Conservation (phyloP, 2,113 vertebrate genomes). For the Pelobates fuscus region DNA sequence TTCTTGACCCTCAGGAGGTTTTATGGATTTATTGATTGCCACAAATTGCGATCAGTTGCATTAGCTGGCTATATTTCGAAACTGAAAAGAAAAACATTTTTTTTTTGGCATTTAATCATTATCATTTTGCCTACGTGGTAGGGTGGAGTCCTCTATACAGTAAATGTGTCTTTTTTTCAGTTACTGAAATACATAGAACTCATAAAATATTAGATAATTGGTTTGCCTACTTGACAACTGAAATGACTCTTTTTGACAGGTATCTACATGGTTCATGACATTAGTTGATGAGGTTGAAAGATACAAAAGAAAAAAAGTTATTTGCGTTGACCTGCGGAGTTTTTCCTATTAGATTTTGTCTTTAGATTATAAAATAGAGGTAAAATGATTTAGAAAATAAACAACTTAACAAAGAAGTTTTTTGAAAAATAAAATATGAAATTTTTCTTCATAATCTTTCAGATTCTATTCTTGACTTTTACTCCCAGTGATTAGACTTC, state of each 20-base stretch:
- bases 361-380: too few relatives aligned
- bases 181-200: not conserved
- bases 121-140: slow-evolving; percentile 15
- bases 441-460: too few relatives aligned
- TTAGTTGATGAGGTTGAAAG: too few relatives aligned
- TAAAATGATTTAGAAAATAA: too few relatives aligned
- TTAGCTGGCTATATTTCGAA: slow-evolving; percentile 13
- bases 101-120: slow-evolving; percentile 29
- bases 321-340: too few relatives aligned
- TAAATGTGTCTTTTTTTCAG: slow-evolving; percentile 12
- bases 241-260: slow-evolving; percentile 10
- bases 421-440: too few relatives aligned
- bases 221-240: not conserved
- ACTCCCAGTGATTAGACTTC: too few relatives aligned
- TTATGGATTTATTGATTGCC: slow-evolving; percentile 39
- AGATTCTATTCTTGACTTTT: too few relatives aligned
- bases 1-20: slow-evolving; percentile 27
- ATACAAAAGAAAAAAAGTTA: too few relatives aligned
- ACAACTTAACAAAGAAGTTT: too few relatives aligned
- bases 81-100: not conserved
- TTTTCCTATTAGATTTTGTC: too few relatives aligned
- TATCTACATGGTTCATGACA: not conserved
- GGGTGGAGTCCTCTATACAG: not conserved
- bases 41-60: slow-evolving; percentile 33
- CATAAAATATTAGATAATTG: slow-evolving; percentile 20